Evolutionary conservation across 2,888 invertebrate species (phyloP), one percentile per base, ranked within the genome.

Genomic region (Agriopis marginaria): DNA sequence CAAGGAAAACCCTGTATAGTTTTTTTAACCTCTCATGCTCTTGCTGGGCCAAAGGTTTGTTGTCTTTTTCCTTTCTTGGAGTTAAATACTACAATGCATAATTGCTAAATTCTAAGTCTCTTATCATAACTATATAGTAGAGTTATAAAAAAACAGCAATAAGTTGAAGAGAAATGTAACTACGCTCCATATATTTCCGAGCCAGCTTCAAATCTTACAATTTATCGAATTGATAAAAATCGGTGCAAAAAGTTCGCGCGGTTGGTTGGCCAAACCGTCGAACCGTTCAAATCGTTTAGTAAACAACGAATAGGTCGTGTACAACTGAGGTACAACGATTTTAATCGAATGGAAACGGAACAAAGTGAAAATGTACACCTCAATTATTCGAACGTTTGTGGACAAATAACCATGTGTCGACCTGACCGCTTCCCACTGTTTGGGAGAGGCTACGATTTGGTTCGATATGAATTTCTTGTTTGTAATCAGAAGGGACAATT

Each of bases 311-410:
- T 91, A 91, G 92, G 90, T 89, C 84, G 89, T 87, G 86, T 92
- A 92, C 91, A 91, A 89, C 90, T 88, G 92, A 86, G 89, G 92
- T 93, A 92, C 92, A 91, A 88, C 92, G 89, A 88, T 93, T 92
- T 93, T 93, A 93, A 93, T 93, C 93, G 93, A 93, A 92, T 92
- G 93, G 93, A 93, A 92, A 92, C 91, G 89, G 93, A 92, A 92
- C 93, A 93, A 93, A 93, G 93, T 93, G 93, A 93, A 93, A 93
- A 93, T 93, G 93, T 92, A 93, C 93, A 93, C 93, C 93, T 93
- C 93, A 93, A 93, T 93, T 93, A 93, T 92, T 93, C 92, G 88
- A 89, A 86, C 90, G 89, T 84, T 86, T 85, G 86, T 88, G 91
- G 91, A 91, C 91, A 91, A 90, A 92, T 90, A 89, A 86, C 87